Evolutionary conservation across 2,113 vertebrate species (phyloP).

Genomic region (Puntigrus tetrazona): DNA sequence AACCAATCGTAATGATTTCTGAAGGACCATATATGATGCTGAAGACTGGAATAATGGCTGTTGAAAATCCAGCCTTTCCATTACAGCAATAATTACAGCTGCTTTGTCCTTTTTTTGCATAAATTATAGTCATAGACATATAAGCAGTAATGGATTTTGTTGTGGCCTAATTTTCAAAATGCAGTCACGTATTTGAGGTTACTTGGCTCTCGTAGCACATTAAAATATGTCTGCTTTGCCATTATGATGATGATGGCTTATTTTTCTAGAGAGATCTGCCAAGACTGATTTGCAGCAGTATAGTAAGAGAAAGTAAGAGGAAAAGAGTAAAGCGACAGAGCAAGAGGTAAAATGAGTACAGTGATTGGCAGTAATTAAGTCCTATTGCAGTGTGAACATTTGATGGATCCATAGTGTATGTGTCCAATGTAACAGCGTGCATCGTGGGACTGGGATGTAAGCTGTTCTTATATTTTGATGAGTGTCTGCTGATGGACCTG

Average conservation of each 20-base stretch:
- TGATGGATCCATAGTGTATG: not conserved
- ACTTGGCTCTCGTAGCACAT: not conserved
- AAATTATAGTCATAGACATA: not conserved
- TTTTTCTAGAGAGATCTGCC: not conserved
- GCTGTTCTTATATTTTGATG: not conserved
- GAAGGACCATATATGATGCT: no score
- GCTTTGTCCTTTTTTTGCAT: no score
- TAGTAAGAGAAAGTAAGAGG: not conserved
- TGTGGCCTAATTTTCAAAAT: not conserved
- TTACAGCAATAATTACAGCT: no score
- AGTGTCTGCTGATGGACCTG: slow-evolving; percentile 11
- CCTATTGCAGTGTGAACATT: not conserved
- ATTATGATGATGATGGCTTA: not conserved
- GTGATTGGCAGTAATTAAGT: not conserved
- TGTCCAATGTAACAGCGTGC: not conserved
- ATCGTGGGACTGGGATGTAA: not conserved
- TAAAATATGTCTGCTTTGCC: not conserved
- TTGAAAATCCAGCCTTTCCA: no score
- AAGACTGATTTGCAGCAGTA: not conserved
- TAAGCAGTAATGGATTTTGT: not conserved
- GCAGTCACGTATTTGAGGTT: not conserved
- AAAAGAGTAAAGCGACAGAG: not conserved
- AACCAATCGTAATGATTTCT: no score
- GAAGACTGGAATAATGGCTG: no score
- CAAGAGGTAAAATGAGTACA: not conserved